phyloP scores from a whole-genome alignment of 2,113 vertebrate genomes.

The Prietella phreatophila region DNA sequence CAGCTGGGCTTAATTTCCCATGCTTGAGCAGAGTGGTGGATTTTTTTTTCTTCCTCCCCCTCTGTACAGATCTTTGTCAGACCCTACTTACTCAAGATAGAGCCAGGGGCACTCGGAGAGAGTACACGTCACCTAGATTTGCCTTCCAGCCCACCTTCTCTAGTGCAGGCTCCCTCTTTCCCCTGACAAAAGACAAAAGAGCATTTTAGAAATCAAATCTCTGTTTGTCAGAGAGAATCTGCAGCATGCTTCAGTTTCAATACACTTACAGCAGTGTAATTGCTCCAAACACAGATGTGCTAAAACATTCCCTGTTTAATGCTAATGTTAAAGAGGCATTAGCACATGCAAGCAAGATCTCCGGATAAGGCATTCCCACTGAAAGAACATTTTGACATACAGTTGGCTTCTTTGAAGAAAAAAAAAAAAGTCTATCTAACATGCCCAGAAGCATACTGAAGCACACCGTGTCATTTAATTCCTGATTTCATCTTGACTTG shows the following conservation, averaged over 20 bases:
- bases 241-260: constrained; percentile 68
- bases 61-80: constrained; percentile 80
- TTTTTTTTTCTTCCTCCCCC: constrained; percentile 63
- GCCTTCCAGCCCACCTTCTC: constrained; percentile 73
- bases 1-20: constrained; percentile 93
- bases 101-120: constrained; percentile 79
- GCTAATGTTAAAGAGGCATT: constrained; percentile 33
- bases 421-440: not conserved
- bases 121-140: constrained; percentile 75
- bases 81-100: constrained; percentile 76
- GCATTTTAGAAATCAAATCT: constrained; percentile 78
- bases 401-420: not conserved
- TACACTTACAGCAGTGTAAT: constrained; percentile 66
- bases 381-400: constrained; percentile 4
- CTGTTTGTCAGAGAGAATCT: constrained; percentile 69
- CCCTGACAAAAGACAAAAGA: constrained; percentile 69
- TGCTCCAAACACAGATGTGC: constrained; percentile 56
- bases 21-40: constrained; percentile 83
- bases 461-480: not conserved
- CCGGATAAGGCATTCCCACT: not conserved
- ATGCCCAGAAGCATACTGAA: constrained; percentile 9
- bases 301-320: constrained; percentile 31
- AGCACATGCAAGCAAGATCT: constrained; percentile 21
- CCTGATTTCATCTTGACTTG: not conserved
- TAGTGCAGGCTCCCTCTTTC: constrained; percentile 58